Evolutionary conservation across 2,113 vertebrate species (phyloP), one percentile per base, ranked within the genome.

Genomic region (Laticauda colubrina): DNA sequence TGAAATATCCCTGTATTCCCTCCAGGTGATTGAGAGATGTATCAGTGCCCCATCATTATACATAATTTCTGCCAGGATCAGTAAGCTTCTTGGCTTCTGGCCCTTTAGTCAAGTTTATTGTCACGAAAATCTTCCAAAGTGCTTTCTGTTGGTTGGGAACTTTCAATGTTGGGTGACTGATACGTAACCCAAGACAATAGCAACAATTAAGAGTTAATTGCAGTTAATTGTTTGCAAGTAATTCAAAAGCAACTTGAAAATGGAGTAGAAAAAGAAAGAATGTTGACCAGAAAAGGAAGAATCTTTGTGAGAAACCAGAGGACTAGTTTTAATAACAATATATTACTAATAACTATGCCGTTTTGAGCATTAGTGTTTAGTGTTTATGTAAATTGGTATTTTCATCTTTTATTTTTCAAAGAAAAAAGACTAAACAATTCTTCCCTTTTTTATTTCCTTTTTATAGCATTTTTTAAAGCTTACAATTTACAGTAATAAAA

Each of bases 301-400:
- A 75, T 75, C 14, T 5, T 75, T 75, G n/a, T 34, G n/a, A 75
- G n/a, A 34, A 75, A 75, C 64, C n/a, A 69, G 64, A 69, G 1
- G 29, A 69, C 14, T 34, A n/a, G n/a, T 69, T 34, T 69, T 15
- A 61, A 26, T 26, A 34, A 4, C 14, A 75, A 18, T 34, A 7
- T 34, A 34, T 75, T 75, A 29, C 29, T 34, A 75, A 75, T 34
- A 34, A 75, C n/a, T 15, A 26, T 69, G 14, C 26, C 87, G 1
- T 95, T 34, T 64, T 91, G 92, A 91, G 1, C 10, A 26, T 23
- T 69, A 1, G 23, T 5, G 81, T 0, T 23, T 69, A 1, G 23
- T 5, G 81, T 0, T 0, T 87, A 24, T 86, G 23, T 54, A 87
- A 5, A 1, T 87, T 0, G 54, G 21, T 5, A 56, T 0, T 94